Conservation (phyloP, 2,797 vertebrate genomes). For the Gephyroberyx darwinii region DNA sequence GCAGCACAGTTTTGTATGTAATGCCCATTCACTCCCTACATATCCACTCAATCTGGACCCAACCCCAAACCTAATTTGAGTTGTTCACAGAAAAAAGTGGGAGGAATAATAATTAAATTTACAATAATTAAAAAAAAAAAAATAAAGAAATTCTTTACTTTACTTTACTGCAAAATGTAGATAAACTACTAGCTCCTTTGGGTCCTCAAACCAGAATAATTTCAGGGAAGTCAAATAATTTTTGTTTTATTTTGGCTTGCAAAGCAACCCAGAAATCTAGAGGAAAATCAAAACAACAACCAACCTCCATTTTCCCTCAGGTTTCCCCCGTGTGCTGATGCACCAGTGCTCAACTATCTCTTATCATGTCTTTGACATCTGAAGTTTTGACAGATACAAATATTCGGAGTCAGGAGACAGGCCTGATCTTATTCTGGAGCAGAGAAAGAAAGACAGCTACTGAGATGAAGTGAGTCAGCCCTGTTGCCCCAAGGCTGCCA, state of each 20-base stretch:
- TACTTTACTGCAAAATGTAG: no score
- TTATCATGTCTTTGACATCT: slow-evolving; percentile 45
- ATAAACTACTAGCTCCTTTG: no score
- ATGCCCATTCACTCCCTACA: slow-evolving; percentile 10
- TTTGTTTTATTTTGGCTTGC: neutral
- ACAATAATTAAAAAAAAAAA: no score
- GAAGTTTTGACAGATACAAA: slow-evolving; percentile 68
- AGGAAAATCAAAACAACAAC: slow-evolving; percentile 6
- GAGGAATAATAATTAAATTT: no score
- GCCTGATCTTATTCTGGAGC: slow-evolving; percentile 58
- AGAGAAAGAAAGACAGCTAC: slow-evolving; percentile 58
- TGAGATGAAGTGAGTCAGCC: slow-evolving; percentile 62
- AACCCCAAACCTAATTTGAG: neutral
- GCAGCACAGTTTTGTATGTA: neutral
- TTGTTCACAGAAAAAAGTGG: neutral
- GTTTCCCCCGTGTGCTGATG: slow-evolving; percentile 8
- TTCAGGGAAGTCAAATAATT: slow-evolving; percentile 1
- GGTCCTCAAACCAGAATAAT: neutral
- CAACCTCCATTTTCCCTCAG: neutral
- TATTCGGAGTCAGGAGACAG: slow-evolving; percentile 59
- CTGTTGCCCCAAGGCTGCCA: slow-evolving; percentile 50
- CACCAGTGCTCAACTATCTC: slow-evolving; percentile 30
- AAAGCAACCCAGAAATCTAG: neutral
- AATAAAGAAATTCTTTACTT: no score
- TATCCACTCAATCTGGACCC: neutral